Evolutionary conservation across 2,888 invertebrate species (phyloP).

Genomic region (Sphaerophoria rueppellii): DNA sequence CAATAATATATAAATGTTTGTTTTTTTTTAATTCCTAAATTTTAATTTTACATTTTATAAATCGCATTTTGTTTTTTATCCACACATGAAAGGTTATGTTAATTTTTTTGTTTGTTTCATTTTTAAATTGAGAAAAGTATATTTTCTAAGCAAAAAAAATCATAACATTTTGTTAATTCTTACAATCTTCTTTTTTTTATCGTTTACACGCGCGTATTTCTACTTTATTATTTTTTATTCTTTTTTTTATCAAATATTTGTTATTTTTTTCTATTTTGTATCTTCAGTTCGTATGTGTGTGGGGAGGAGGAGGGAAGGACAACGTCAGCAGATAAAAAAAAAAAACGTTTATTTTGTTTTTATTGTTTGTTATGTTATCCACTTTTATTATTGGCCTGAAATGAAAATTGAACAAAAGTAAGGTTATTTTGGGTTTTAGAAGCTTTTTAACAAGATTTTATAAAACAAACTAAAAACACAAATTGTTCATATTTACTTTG

Average conservation of each 20-base stretch:
- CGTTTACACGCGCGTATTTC: slow-evolving; percentile 49
- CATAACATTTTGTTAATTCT: slow-evolving; percentile 46
- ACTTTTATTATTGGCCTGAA: slow-evolving; percentile 80
- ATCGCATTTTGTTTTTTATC: slow-evolving; percentile 58
- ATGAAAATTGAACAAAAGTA: slow-evolving; percentile 26
- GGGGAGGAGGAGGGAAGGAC: slow-evolving; percentile 76
- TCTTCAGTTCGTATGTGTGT: slow-evolving; percentile 70
- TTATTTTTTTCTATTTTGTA: slow-evolving; percentile 75
- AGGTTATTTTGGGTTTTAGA: background rate
- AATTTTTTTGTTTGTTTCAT: slow-evolving; percentile 17
- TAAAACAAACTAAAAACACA: background rate
- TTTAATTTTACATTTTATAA: slow-evolving; percentile 58
- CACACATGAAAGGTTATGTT: slow-evolving; percentile 47
- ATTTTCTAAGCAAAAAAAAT: slow-evolving; percentile 46
- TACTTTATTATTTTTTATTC: slow-evolving; percentile 39
- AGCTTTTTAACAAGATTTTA: background rate
- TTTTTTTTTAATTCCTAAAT: slow-evolving; percentile 47
- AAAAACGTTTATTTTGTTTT: slow-evolving; percentile 74
- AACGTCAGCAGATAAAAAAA: slow-evolving; percentile 78
- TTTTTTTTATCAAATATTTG: slow-evolving; percentile 74
- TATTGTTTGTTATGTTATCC: slow-evolving; percentile 74
- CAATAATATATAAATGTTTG: slow-evolving; percentile 24
- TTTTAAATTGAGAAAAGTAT: slow-evolving; percentile 48
- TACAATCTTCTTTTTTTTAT: slow-evolving; percentile 51
- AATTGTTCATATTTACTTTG: slow-evolving; percentile 65